Percentiles rank a stretch among this genome's conserved stretches.
phyloP scores from a whole-genome alignment of 2,888 invertebrate species.

The Polymixis flavicincta region DNA sequence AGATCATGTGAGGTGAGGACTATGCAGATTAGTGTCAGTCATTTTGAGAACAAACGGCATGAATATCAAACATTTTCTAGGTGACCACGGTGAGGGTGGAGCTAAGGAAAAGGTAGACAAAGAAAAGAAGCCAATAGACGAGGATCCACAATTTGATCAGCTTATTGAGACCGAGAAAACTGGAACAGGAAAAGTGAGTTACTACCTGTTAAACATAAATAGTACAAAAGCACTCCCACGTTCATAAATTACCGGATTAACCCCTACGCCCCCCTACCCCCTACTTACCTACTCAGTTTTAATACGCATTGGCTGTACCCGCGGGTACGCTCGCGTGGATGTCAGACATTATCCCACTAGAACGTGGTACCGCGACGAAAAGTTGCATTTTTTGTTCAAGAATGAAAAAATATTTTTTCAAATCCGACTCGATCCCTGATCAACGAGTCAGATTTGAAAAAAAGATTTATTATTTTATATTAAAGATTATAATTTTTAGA shows the following conservation, averaged over 20 bases:
- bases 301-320: background rate
- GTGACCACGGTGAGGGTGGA: slow-evolving; percentile 80
- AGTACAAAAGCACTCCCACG: background rate
- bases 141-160: slow-evolving; percentile 86
- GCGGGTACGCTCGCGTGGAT: background rate
- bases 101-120: slow-evolving; percentile 57
- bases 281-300: background rate
- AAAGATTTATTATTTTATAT: too few species aligned
- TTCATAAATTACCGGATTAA: background rate
- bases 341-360: background rate
- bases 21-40: background rate
- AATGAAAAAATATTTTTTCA: too few species aligned
- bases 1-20: background rate
- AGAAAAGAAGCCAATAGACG: slow-evolving; percentile 67
- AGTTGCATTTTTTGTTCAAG: too few species aligned
- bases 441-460: too few species aligned
- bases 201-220: too few species aligned
- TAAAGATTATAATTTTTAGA: too few species aligned
- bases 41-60: background rate
- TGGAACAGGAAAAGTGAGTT: slow-evolving; percentile 96
- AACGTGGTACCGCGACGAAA: too few species aligned
- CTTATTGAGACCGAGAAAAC: slow-evolving; percentile 97
- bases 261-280: too few species aligned
- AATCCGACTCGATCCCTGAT: too few species aligned
- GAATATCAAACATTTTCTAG: slow-evolving; percentile 62